Evolutionary conservation across 1,140 invertebrate species (phyloP).

Genomic region (Nasonia longicornis): DNA sequence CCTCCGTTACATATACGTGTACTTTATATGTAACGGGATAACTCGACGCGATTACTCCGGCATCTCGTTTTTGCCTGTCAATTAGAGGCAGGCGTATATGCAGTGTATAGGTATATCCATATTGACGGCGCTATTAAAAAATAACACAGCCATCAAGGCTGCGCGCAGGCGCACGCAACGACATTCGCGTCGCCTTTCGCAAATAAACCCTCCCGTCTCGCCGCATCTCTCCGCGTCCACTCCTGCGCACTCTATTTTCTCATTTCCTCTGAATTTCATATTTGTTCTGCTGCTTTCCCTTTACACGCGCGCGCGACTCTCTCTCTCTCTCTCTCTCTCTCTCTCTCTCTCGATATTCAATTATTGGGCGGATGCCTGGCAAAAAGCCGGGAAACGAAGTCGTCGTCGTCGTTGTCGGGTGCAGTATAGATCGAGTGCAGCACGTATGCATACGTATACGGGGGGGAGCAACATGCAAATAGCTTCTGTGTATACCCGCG

Average conservation of each 20-base stretch:
- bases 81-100: too few species aligned
- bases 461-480: conserved; percentile 51
- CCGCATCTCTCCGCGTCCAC: not conserved
- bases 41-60: too few species aligned
- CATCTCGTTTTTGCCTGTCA: too few species aligned
- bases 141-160: too few species aligned
- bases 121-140: too few species aligned
- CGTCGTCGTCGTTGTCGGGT: not conserved
- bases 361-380: conserved; percentile 47
- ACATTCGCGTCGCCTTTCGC: too few species aligned
- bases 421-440: not conserved
- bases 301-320: not conserved
- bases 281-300: conserved; percentile 37
- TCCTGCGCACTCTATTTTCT: conserved; percentile 37
- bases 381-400: conserved; percentile 44
- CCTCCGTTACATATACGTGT: not conserved
- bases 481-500: conserved; percentile 27
- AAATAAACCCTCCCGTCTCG: too few species aligned
- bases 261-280: conserved; percentile 43
- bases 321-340: conserved; percentile 13
- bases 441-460: not conserved
- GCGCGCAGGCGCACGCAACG: too few species aligned
- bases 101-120: not conserved
- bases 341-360: conserved; percentile 45
- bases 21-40: not conserved